Base-by-base conservation (phyloP, 2,888 invertebrate species). In the Ichneumoninae sp. region DNA sequence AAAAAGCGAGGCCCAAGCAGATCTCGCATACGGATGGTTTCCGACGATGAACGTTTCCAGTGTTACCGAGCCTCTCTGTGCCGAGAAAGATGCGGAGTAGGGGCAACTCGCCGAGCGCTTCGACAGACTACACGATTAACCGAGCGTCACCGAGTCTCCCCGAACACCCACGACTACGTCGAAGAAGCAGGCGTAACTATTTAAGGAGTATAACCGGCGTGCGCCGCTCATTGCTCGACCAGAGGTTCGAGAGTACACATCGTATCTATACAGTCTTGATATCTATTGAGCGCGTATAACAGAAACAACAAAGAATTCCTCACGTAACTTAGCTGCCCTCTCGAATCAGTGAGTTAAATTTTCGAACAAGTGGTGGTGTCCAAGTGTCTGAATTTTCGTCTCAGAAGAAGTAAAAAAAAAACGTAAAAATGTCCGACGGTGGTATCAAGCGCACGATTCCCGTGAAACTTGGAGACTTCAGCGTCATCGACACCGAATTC, bases 401-500 rank as follows among this genome's bases (percentile, higher is more conserved):
- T 62, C 57, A 16, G 36, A 68, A 54, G 47, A 69, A 13, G 44
- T 65, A 71, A 68, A 57, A 50, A 57, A 47, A 47, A 50, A 60
- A 13, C 40, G 47, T 19, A 87, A 94, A 94, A 95, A 97, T 97
- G 97, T 96, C 97, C 94, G 97, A 97, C 95, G 95, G 96, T 95
- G 95, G 96, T 94, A 96, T 96, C 93, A 97, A 97, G 94, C 96
- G 97, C 93, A 97, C 97, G 95, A 98, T 98, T 95, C 98, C 98
- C 92, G 98, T 98, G 95, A 97, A 97, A 95, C 95, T 98, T 94
- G 97, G 98, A 90, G 98, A 98, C 94, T 98, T 98, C 95, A 98
- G 97, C 95, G 97, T 99, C 94, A 97, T 98, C 95, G 98, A 99
- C 94, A 97, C 97, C 89, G 99, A 99, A 95, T 99, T 98, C 95